Conservation (phyloP, 2,797 vertebrate genomes). For the Pangasius djambal region DNA sequence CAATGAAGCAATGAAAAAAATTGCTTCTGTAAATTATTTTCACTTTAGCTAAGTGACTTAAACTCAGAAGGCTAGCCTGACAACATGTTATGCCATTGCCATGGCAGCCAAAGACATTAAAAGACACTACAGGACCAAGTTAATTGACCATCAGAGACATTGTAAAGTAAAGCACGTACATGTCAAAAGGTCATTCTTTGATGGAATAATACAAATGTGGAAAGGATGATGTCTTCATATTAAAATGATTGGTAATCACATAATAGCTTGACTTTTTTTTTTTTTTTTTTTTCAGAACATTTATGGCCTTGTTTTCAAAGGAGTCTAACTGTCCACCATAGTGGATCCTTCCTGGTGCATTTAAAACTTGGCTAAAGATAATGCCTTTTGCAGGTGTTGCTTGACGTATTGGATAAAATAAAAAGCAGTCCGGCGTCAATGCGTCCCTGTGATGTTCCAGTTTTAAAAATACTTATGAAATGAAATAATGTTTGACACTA, state of each 20-base stretch:
- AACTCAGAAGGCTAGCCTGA: slow-evolving; percentile 38
- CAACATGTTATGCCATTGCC: slow-evolving; percentile 60
- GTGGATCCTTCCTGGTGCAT: slow-evolving; percentile 54
- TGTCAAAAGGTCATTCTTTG: slow-evolving; percentile 72
- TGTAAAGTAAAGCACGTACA: slow-evolving; percentile 67
- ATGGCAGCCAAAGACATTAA: slow-evolving; percentile 69
- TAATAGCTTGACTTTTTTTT: slow-evolving; percentile 66
- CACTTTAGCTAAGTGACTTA: not conserved
- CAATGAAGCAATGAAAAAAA: not conserved
- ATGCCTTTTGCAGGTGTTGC: slow-evolving; percentile 76
- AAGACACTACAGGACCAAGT: slow-evolving; percentile 64
- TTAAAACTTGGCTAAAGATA: slow-evolving; percentile 66
- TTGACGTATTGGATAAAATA: slow-evolving; percentile 57
- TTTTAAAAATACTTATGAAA: slow-evolving; percentile 44
- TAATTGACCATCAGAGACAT: slow-evolving; percentile 73
- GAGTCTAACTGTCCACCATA: slow-evolving; percentile 69
- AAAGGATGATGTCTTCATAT: slow-evolving; percentile 74
- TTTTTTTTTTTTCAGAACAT: slow-evolving; percentile 9
- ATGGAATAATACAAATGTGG: slow-evolving; percentile 73
- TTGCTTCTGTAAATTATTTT: not conserved
- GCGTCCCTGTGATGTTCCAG: slow-evolving; percentile 33
- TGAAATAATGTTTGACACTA: slow-evolving; percentile 38
- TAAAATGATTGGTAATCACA: slow-evolving; percentile 72
- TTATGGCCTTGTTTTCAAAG: slow-evolving; percentile 65
- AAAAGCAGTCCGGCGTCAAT: slow-evolving; percentile 21